Evolutionary conservation across 1,140 invertebrate genomes (phyloP).

Genomic region (Danaus melanippus): DNA sequence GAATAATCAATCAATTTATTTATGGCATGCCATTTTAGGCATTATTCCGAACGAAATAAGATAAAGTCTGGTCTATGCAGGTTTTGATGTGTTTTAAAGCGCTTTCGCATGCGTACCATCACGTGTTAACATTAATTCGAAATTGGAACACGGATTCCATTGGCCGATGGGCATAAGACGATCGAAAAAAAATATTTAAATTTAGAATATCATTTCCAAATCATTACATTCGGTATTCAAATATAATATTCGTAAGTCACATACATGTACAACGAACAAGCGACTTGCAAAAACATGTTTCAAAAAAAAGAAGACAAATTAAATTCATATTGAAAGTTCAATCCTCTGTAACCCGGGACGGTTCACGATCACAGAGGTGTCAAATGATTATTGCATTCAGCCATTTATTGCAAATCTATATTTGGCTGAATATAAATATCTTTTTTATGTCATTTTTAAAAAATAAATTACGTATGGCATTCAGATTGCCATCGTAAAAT

Average conservation of each 20-base stretch:
- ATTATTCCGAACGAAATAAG: background rate
- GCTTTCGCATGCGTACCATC: no score
- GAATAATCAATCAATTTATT: constrained; percentile 1
- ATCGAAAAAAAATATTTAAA: no score
- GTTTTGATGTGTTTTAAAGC: no score
- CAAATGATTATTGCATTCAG: constrained; percentile 17
- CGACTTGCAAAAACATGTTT: constrained; percentile 17
- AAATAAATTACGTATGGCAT: background rate
- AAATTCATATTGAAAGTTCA: constrained; percentile 21
- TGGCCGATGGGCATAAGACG: no score
- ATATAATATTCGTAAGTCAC: no score
- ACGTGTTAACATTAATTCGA: no score
- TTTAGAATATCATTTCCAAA: no score
- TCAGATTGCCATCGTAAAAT: constrained; percentile 3
- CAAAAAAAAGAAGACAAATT: constrained; percentile 13
- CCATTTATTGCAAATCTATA: no score
- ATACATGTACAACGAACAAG: constrained; percentile 3
- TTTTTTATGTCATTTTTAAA: background rate
- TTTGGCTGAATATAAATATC: no score
- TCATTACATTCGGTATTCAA: no score
- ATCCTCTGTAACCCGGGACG: constrained; percentile 21
- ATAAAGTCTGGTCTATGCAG: no score
- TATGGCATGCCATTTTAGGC: constrained; percentile 5
- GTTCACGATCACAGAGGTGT: constrained; percentile 15
- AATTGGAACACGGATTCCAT: no score